A percentile compares a stretch with the other conserved stretches of the same genome.
These are phyloP conservation scores for Crambe crambe DNA, from an alignment of 37 sponge, comb jelly and placozoan species.

Conservation along the genomic window DNA sequence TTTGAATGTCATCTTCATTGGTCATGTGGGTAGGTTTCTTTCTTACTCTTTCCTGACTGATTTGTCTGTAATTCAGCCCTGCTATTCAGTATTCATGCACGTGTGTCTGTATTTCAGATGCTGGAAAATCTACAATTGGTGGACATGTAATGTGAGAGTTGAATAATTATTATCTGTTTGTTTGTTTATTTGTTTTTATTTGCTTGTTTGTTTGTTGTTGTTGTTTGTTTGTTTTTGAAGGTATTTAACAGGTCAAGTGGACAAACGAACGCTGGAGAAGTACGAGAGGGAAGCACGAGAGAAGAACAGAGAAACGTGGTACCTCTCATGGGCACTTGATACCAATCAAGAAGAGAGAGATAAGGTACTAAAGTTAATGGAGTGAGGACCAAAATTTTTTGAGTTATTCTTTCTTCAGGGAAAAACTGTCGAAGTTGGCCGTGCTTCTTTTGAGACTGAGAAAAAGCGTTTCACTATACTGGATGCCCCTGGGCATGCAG, in stretches of 20 bases:
- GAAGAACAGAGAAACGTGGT: constrained; percentile 99
- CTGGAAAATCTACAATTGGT: constrained; percentile 99
- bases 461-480: constrained; percentile 96
- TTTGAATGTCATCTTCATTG: constrained; percentile 96
- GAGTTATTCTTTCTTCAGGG: constrained; percentile 86
- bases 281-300: constrained; percentile 98
- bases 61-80: neutral
- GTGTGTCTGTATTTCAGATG: constrained; percentile 83
- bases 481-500: constrained; percentile 98
- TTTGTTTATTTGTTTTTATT: neutral
- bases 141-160: constrained; percentile 92
- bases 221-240: constrained; percentile 25
- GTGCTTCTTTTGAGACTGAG: constrained; percentile 95
- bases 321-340: constrained; percentile 98
- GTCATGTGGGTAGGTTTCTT: constrained; percentile 85
- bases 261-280: constrained; percentile 98
- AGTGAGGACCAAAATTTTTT: too few relatives aligned
- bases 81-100: neutral
- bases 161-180: neutral
- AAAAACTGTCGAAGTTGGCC: constrained; percentile 97
- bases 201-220: neutral
- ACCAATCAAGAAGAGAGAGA: constrained; percentile 97
- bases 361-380: too few relatives aligned
- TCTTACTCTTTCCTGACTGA: neutral
- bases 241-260: constrained; percentile 93